Evolutionary conservation across 2,888 invertebrate genomes (phyloP).

Genomic region (Metacarcinus magister): DNA sequence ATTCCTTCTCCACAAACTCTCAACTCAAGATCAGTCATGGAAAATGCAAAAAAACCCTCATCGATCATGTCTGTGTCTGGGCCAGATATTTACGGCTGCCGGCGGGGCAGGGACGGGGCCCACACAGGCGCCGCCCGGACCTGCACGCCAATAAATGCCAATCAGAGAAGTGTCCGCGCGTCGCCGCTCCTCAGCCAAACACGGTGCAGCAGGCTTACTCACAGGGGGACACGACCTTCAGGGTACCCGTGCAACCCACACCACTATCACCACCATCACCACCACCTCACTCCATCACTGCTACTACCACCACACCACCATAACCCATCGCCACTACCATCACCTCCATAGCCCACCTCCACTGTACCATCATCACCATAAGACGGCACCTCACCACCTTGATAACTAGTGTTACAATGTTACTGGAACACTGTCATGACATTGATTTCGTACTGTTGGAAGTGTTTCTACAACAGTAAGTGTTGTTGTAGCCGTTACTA

Average conservation of each 20-base stretch:
- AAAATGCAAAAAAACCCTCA: constrained; percentile 40
- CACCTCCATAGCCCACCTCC: background rate
- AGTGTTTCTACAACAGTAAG: background rate
- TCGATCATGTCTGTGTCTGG: constrained; percentile 46
- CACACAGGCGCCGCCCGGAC: constrained; percentile 30
- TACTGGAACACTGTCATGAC: background rate
- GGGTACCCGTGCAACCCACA: background rate
- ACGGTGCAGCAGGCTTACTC: background rate
- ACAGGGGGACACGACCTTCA: constrained; percentile 1
- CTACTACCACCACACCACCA: background rate
- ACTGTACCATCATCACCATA: background rate
- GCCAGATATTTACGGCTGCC: constrained; percentile 44
- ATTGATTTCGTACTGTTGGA: background rate
- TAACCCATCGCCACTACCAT: background rate
- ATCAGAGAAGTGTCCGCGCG: constrained; percentile 43
- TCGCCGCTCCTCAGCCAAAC: background rate
- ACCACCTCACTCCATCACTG: background rate
- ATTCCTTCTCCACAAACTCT: constrained; percentile 35
- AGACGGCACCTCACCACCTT: background rate
- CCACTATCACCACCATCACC: background rate
- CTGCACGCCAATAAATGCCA: constrained; percentile 50
- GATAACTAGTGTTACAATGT: background rate
- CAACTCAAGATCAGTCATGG: constrained; percentile 47
- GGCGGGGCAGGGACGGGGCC: background rate
- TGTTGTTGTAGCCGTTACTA: background rate